A percentile compares a stretch with the other conserved stretches of the same genome.
Conservation (phyloP, 2,797 vertebrate species). For the Enteromius anoplus region DNA sequence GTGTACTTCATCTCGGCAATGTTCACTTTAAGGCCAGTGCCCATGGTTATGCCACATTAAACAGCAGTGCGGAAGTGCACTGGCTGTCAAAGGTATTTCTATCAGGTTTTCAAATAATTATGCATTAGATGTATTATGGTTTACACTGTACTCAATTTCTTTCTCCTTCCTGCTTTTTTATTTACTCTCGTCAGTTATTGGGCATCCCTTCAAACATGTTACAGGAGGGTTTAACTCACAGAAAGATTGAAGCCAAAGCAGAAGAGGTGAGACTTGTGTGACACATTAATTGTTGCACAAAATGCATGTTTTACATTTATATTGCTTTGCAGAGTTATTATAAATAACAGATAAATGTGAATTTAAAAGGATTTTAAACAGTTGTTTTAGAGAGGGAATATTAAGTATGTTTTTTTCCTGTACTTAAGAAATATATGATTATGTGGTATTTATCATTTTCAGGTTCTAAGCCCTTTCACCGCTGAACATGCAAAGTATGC, state of each 20-base stretch:
- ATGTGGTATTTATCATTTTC: not conserved
- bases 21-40: conserved; percentile 82
- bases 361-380: not conserved
- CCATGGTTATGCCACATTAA: conserved; percentile 83
- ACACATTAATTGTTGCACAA: not conserved
- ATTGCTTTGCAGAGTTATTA: not conserved
- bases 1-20: conserved; percentile 92
- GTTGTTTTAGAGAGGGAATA: not conserved
- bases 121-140: not conserved
- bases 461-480: conserved; percentile 90
- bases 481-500: conserved; percentile 87
- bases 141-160: not conserved
- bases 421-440: not conserved
- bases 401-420: not conserved
- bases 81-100: conserved; percentile 90
- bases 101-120: not conserved
- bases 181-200: conserved; percentile 78
- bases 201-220: conserved; percentile 84
- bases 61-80: conserved; percentile 81
- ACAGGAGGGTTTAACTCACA: conserved; percentile 88
- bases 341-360: not conserved
- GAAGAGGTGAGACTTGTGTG: conserved; percentile 83
- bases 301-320: not conserved
- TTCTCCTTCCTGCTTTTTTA: not conserved
- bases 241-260: conserved; percentile 91